Conservation (phyloP, 2,888 invertebrate genomes). For the Nineta flava region DNA sequence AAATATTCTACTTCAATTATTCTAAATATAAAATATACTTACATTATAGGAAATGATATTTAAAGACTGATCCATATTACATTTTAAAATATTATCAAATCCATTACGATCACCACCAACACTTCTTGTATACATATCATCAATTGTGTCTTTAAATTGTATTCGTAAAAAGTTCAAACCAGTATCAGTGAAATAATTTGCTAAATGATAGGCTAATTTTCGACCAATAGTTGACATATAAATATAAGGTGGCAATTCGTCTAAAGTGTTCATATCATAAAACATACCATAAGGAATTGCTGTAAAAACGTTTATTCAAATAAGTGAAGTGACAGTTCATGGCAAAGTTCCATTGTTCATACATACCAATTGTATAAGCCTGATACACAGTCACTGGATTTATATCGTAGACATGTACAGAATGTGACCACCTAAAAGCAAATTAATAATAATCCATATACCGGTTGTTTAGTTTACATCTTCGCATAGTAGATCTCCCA, state of each 20-base stretch:
- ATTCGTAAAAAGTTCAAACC: neutral
- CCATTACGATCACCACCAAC: too few relatives aligned
- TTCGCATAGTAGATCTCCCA: too few relatives aligned
- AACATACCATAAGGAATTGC: slow-evolving; percentile 15
- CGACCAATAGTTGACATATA: slow-evolving; percentile 16
- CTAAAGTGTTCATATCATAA: slow-evolving; percentile 5
- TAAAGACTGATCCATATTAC: neutral
- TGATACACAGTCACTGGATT: slow-evolving; percentile 14
- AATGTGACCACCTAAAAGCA: slow-evolving; percentile 14
- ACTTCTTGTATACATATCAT: too few relatives aligned
- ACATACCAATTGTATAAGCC: slow-evolving; percentile 13
- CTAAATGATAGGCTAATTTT: slow-evolving; percentile 12
- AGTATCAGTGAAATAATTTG: neutral
- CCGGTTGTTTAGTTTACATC: too few relatives aligned
- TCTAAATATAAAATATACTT: neutral
- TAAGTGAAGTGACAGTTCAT: neutral
- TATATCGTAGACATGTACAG: slow-evolving; percentile 11
- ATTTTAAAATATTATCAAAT: neutral
- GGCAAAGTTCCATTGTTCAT: neutral
- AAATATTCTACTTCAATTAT: too few relatives aligned
- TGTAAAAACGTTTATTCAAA: slow-evolving; percentile 8
- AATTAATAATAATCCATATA: too few relatives aligned
- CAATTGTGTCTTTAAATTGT: too few relatives aligned
- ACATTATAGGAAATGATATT: neutral
- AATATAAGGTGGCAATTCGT: slow-evolving; percentile 16